Evolutionary conservation across 2,797 vertebrate genomes (phyloP).

Genomic region (Myotis vivesi): DNA sequence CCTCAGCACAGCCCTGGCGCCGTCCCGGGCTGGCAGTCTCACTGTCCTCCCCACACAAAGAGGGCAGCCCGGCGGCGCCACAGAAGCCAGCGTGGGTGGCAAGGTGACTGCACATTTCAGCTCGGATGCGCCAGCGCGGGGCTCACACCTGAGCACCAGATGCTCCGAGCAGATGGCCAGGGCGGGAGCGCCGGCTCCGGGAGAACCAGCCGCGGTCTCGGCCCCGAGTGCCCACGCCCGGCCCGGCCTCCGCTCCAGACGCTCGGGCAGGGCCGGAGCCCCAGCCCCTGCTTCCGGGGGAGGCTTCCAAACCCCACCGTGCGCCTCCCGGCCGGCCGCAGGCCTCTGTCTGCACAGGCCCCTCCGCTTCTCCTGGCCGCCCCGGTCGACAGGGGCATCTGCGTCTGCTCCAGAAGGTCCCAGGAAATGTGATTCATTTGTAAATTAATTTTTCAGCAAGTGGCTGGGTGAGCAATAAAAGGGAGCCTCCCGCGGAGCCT

Average conservation of each 20-base stretch:
- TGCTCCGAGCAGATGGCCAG: conserved; percentile 89
- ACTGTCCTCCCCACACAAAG: conserved; percentile 81
- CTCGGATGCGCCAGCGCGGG: conserved; percentile 86
- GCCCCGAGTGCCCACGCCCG: conserved; percentile 71
- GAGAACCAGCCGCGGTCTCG: conserved; percentile 83
- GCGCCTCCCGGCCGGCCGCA: background rate
- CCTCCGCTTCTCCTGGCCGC: conserved; percentile 51
- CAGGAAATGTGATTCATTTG: conserved; percentile 66
- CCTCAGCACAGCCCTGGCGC: conserved; percentile 68
- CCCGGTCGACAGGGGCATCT: conserved; percentile 19
- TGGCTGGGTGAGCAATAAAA: conserved; percentile 56
- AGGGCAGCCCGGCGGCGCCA: conserved; percentile 83
- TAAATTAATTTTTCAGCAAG: conserved; percentile 75
- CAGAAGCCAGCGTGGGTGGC: conserved; percentile 87
- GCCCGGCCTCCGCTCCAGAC: conserved; percentile 58
- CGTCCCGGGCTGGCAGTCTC: conserved; percentile 74
- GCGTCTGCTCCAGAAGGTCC: conserved; percentile 51
- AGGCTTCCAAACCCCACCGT: background rate
- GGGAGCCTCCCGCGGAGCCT: background rate
- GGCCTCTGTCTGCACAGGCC: background rate
- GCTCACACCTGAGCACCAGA: conserved; percentile 89
- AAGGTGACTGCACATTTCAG: conserved; percentile 89
- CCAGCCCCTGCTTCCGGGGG: background rate
- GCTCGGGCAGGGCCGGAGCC: background rate
- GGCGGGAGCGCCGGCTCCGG: conserved; percentile 84